phyloP scores from a whole-genome alignment of 2,113 vertebrate genomes.

The Melanocharis versteri region DNA sequence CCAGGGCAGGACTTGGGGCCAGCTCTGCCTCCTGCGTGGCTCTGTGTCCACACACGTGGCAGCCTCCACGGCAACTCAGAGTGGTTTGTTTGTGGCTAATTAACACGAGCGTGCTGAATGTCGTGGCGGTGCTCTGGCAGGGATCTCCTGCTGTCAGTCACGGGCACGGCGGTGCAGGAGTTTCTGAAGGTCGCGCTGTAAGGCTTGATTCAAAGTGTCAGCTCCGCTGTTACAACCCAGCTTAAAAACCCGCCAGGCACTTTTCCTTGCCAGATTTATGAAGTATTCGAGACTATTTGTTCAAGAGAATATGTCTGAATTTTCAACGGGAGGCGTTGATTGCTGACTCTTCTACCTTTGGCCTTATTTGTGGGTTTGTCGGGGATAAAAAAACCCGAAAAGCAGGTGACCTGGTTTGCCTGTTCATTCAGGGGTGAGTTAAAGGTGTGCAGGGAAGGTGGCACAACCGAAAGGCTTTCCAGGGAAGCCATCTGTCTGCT shows the following conservation, averaged over 20 bases:
- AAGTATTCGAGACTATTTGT: neutral
- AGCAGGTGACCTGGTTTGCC: neutral
- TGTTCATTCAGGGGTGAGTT: neutral
- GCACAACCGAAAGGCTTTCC: neutral
- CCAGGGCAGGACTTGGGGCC: fast-evolving
- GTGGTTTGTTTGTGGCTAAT: neutral
- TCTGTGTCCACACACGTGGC: neutral
- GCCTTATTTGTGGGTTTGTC: neutral
- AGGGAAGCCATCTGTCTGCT: slow-evolving; percentile 1
- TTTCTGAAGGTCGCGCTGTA: neutral
- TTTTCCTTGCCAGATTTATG: neutral
- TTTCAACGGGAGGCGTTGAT: neutral
- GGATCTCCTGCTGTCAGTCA: neutral
- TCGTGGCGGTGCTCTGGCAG: neutral
- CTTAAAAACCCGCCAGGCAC: neutral
- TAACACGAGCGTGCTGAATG: neutral
- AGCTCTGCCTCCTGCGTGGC: neutral
- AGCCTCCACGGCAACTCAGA: neutral
- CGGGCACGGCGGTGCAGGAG: neutral
- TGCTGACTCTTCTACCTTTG: neutral
- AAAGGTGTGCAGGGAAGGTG: neutral
- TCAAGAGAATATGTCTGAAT: neutral
- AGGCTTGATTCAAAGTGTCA: slow-evolving; percentile 28
- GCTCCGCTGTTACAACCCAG: neutral
- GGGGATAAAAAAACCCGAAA: neutral